Base-by-base conservation (phyloP, 2,888 invertebrate genomes). In the Temnothorax unifasciatus region DNA sequence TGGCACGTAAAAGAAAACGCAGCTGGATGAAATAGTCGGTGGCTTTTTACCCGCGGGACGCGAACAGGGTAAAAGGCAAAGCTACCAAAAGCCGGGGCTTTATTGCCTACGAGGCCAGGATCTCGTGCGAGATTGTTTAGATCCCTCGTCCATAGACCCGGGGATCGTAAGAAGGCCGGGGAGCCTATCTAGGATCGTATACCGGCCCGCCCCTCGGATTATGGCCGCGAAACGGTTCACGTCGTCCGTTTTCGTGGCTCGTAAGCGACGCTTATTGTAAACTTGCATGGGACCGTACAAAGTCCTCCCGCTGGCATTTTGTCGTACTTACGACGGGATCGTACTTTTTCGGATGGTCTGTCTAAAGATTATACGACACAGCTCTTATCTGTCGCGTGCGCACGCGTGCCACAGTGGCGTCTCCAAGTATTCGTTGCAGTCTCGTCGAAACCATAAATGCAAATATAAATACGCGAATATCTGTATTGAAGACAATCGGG, bases 101-200 rank as follows among this genome's bases (percentile, higher is more conserved):
- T 91, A 91, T 91, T 91, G 90, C 86, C 82, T 85, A 90, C 84
- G 86, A 87, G 86, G 84, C 87, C 84, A 63, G 83, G 85, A 86
- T 85, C 88, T 57, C 83, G 82, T 77, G 87, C 85, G 82, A 87
- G 88, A 92, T 92, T 92, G 92, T 92, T 91, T 92, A 92, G 92
- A 91, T 92, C 92, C 87, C 88, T 76, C 74, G 85, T 84, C 90
- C 89, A 88, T 91, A 85, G 89, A 91, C 90, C 88, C 75, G 75
- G 18, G 89, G 87, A 89, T 90, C 89, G 91, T 86, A 86, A 89
- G 89, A 86, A 83, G 87, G 85, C 87, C 87, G 86, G 82, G 85
- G 86, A 85, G 91, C 90, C 92, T 92, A 92, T 92, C 92, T 90
- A 85, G 86, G 86, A 90, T 90, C 90, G 90, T 89, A 90, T 91